Evolutionary conservation across 2,888 invertebrate species (phyloP).

Genomic region (Eristalinus aeneus): DNA sequence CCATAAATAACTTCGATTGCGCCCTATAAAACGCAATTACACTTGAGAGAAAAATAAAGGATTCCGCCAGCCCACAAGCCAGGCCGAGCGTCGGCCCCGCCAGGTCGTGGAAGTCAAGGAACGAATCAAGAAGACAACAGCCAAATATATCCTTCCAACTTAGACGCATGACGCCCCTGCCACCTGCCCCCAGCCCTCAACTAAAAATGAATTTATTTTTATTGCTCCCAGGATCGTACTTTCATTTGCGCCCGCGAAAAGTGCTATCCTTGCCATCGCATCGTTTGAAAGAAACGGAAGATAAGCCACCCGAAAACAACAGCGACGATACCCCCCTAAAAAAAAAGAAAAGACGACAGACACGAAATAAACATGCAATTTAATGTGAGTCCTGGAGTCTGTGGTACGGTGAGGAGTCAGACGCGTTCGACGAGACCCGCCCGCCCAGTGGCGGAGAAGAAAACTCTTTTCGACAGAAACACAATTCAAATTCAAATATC

Average conservation of each 20-base stretch:
- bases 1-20: constrained; percentile 69
- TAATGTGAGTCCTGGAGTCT: constrained; percentile 53
- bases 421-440: not conserved
- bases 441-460: constrained; percentile 3
- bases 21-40: constrained; percentile 69
- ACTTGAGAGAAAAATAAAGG: constrained; percentile 68
- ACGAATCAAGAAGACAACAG: constrained; percentile 21
- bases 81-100: not conserved
- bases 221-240: constrained; percentile 69
- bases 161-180: constrained; percentile 8
- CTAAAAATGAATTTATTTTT: constrained; percentile 70
- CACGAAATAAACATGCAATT: constrained; percentile 67
- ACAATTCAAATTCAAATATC: constrained; percentile 70
- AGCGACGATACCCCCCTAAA: constrained; percentile 1
- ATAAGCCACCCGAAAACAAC: constrained; percentile 52
- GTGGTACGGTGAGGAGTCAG: not conserved
- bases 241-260: constrained; percentile 67
- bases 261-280: constrained; percentile 49
- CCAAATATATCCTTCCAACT: constrained; percentile 33
- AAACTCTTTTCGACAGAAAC: constrained; percentile 28
- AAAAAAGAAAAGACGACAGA: constrained; percentile 33
- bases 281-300: constrained; percentile 46
- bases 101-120: constrained; percentile 9
- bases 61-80: constrained; percentile 23
- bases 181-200: constrained; percentile 28